Evolutionary conservation across 37 sponge, comb jelly and placozoan genomes (phyloP).

Genomic region (Cliona cf. orientalis): DNA sequence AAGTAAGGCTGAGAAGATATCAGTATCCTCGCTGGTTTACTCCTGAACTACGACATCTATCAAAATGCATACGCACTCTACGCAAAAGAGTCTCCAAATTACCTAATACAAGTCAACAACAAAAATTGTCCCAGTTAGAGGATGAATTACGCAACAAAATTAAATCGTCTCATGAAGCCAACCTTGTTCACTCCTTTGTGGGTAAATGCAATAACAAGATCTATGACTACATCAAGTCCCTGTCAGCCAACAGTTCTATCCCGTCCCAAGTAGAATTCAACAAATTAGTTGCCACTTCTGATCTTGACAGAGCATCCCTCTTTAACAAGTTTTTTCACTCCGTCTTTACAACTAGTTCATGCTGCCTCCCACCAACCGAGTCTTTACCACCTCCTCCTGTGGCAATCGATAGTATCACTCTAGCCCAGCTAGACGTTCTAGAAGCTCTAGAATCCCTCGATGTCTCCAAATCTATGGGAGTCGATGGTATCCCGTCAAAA

Average conservation of each 20-base stretch:
- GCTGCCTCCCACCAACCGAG: background rate
- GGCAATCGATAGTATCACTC: background rate
- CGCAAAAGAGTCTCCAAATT: too few species aligned
- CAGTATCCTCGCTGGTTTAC: slow-evolving; percentile 16
- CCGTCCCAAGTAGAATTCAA: too few species aligned
- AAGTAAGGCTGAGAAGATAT: background rate
- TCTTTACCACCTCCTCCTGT: background rate
- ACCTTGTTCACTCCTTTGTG: background rate
- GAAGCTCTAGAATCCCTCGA: background rate
- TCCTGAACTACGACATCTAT: slow-evolving; percentile 4
- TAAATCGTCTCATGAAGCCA: background rate
- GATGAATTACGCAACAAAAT: too few species aligned
- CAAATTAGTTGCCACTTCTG: background rate
- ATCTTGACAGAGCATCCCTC: background rate
- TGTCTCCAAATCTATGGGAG: slow-evolving; percentile 14
- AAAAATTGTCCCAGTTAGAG: too few species aligned
- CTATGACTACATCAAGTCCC: background rate
- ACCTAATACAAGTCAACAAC: too few species aligned
- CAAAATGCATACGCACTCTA: too few species aligned
- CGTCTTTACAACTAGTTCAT: background rate
- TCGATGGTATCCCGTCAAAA: slow-evolving; percentile 13
- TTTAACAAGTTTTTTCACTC: slow-evolving; percentile 12
- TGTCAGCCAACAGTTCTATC: too few species aligned
- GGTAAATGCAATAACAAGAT: background rate
- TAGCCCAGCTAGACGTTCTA: background rate